Base-by-base conservation (phyloP, 2,797 vertebrate genomes). In the Hoplostethus atlanticus region DNA sequence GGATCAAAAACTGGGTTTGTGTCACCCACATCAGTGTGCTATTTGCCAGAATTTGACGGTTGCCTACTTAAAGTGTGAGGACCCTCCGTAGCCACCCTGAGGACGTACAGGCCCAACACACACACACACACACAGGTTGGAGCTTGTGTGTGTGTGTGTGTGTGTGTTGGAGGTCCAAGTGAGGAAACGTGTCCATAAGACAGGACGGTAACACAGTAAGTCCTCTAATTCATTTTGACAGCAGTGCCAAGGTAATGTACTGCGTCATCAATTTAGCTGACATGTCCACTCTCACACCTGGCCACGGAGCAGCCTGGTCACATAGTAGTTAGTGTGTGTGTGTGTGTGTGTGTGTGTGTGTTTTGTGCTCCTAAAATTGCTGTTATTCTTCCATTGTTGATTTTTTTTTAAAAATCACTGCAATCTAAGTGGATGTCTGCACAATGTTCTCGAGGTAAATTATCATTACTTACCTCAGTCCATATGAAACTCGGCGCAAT, bases 21-120 rank as follows among this genome's bases (percentile, higher is more conserved):
- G 78, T 89, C 81, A 81, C 76, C 72, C 63, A 82, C 63, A 65
- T 87, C 64, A 48, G 58, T 82, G 77, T 71, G 80, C 67, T 76
- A 57, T 77, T 76, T 81, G 75, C 60, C 66, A 81, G 71, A 82
- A 73, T 80, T 79, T 77, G 68, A 52, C 77, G 76, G 60, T 71
- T 80, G 13, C 47, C 59, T 77, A 83, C 86, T 71, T 77, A 56
- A 76, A 71, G 79, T 67, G 59, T 64, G 10, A 16, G 21, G 55
- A 74, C 51, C 55, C 57, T 38, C 34, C 61, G 52, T 56, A 38
- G 47, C 15, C 2, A 51, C 65, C 34, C 17, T 25, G 56, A 0
- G 9, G 48, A 50, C 65, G 17, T 73, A 9, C 25, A 59, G 54
- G 40, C 53, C 62, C 40, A 51, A 64, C 36, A 59, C 56, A 66